Base-by-base conservation (phyloP, 2,113 vertebrate genomes). In the Redunca redunca region DNA sequence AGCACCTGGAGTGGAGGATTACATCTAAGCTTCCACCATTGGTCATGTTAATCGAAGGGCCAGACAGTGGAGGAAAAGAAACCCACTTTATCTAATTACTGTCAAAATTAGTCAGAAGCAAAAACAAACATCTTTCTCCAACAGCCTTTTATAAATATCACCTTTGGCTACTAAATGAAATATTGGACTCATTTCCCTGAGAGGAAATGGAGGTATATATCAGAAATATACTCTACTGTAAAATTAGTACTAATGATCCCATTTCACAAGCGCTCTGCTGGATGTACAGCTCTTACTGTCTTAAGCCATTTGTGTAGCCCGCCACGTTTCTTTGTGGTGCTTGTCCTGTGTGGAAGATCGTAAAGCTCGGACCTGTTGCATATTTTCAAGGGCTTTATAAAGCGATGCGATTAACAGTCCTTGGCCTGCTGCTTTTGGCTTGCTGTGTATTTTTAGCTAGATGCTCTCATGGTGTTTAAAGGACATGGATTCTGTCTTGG, bases 301-400 rank as follows among this genome's bases (percentile, higher is more conserved):
- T 97, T 92, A 98, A 97, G 93, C 96, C 93, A 90, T 86, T 90
- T 97, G 43, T 98, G 97, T 98, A 96, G 94, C 58, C 78, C 94
- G 74, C 91, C 88, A 89, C 77, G 58, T 92, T 97, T 95, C 57
- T 97, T 94, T 98, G 80, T 96, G 97, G 94, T 96, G 88, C 96
- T 97, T 97, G 93, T 98, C 96, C 96, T 98, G 14, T 95, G 82
- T 96, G 97, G 98, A 98, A 95, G 96, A 98, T 77, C 97, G 48
- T 58, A 90, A 92, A 53, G 85, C 96, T 97, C 97, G 82, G 90
- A 98, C 86, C 88, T 94, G 93, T 96, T 98, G 97, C 96, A 88
- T 97, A 89, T 97, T 96, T 97, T 97, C 97, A 96, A 98, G 98
- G 98, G 98, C 98, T 98, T 97, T 97, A 92, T 97, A 96, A 71